Percentiles rank a stretch among this genome's conserved stretches.
These are phyloP conservation scores for Folsomia manolachei DNA, from an alignment of 2,888 invertebrate species.

Conservation along the genomic window DNA sequence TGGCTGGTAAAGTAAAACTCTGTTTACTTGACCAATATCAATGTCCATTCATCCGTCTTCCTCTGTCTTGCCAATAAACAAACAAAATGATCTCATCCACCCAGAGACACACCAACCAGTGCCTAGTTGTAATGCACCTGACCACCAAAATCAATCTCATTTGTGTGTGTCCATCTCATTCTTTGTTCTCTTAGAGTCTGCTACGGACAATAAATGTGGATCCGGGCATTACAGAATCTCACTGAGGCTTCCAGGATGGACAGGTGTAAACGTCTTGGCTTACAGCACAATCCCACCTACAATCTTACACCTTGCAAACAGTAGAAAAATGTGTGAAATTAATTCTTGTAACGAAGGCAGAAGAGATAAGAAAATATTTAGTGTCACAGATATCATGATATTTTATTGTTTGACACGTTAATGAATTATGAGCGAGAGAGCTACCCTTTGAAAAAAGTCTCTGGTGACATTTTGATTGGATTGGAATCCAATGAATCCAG, in stretches of 20 bases:
- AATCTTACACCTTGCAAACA: neutral
- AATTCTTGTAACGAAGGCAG: neutral
- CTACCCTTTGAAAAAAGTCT: no score
- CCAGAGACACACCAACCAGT: no score
- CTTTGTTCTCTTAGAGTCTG: neutral
- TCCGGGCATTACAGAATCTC: neutral
- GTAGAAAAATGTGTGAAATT: slow-evolving; percentile 1
- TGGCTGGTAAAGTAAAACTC: no score
- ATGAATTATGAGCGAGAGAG: slow-evolving; percentile 51
- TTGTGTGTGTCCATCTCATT: neutral
- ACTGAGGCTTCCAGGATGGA: no score
- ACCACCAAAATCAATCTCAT: neutral
- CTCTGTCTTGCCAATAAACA: neutral
- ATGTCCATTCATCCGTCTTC: neutral
- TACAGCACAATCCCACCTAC: neutral
- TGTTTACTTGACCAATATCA: neutral
- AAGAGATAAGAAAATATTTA: neutral
- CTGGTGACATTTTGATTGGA: slow-evolving; percentile 51
- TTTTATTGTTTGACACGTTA: slow-evolving; percentile 40
- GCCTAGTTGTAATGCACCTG: no score
- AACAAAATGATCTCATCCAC: neutral
- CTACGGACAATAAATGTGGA: neutral
- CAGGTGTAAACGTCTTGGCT: neutral
- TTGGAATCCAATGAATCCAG: slow-evolving; percentile 48
- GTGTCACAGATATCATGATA: neutral